phyloP scores from a whole-genome alignment of 1,140 invertebrate genomes.

The Danaus melanippus region DNA sequence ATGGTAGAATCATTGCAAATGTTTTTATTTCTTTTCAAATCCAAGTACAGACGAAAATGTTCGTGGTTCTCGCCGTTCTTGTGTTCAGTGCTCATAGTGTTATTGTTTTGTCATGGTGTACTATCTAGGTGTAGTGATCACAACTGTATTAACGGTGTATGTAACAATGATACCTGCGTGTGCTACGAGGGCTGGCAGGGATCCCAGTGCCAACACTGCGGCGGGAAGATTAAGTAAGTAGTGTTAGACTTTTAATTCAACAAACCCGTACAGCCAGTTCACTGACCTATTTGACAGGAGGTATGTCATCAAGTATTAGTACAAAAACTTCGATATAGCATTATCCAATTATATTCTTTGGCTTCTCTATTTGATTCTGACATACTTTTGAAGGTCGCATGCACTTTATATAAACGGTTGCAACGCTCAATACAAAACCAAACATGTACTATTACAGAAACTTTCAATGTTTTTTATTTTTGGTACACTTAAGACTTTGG shows the following conservation, averaged over 20 bases:
- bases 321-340: slow-evolving; percentile 51
- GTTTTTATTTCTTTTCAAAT: slow-evolving; percentile 89
- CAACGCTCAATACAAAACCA: too few species aligned
- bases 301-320: slow-evolving; percentile 40
- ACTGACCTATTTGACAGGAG: slow-evolving; percentile 61
- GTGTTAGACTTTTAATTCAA: slow-evolving; percentile 17
- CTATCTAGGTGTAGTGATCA: slow-evolving; percentile 69
- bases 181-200: slow-evolving; percentile 94
- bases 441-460: too few species aligned
- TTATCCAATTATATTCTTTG: slow-evolving; percentile 68
- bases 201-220: slow-evolving; percentile 88
- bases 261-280: slow-evolving; percentile 32
- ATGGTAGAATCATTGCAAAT: slow-evolving; percentile 86
- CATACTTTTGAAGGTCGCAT: slow-evolving; percentile 36
- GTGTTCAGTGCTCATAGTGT: slow-evolving; percentile 70
- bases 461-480: too few species aligned
- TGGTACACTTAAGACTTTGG: too few species aligned
- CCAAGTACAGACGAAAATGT: slow-evolving; percentile 84
- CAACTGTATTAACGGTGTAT: slow-evolving; percentile 71
- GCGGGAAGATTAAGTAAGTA: slow-evolving; percentile 91
- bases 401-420: background rate
- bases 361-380: slow-evolving; percentile 53
- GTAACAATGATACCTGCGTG: slow-evolving; percentile 88
- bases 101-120: slow-evolving; percentile 70
- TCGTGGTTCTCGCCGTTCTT: slow-evolving; percentile 68